Percentiles rank a stretch among this genome's conserved stretches.
These are phyloP conservation scores for Balaeniceps rex DNA, from an alignment of 2,113 vertebrate genomes.

Conservation along the genomic window DNA sequence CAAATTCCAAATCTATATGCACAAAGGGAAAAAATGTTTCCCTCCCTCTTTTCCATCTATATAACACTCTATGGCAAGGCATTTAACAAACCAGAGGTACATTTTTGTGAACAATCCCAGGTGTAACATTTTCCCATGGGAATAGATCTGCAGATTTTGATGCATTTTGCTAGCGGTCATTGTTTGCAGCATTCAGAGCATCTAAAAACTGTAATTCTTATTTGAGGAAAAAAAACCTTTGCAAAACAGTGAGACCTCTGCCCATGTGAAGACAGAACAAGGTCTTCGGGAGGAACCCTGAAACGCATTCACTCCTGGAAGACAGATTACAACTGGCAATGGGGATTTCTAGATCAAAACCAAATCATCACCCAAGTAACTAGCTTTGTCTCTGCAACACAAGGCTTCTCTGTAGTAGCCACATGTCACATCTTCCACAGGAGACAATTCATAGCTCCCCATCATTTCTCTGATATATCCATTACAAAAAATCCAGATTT, in stretches of 20 bases:
- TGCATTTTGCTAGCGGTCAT: background rate
- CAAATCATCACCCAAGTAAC: background rate
- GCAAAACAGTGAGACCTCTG: background rate
- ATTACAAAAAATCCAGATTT: background rate
- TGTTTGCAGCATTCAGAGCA: background rate
- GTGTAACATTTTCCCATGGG: background rate
- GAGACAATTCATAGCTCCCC: background rate
- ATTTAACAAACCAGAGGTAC: background rate
- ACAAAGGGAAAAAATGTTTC: background rate
- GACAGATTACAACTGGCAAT: background rate
- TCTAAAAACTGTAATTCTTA: background rate
- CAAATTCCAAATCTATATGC: background rate
- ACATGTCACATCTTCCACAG: background rate
- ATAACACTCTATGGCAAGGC: background rate
- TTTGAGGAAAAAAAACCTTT: background rate
- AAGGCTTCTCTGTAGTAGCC: background rate
- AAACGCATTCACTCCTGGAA: background rate
- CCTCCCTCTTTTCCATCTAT: background rate
- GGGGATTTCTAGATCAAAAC: background rate
- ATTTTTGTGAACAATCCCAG: background rate
- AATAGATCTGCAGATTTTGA: background rate
- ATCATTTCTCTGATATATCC: background rate
- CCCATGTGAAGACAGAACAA: background rate
- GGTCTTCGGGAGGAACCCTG: background rate
- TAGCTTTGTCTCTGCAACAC: background rate